Base-by-base conservation (phyloP, 2,888 invertebrate genomes). In the Tipula helvola region DNA sequence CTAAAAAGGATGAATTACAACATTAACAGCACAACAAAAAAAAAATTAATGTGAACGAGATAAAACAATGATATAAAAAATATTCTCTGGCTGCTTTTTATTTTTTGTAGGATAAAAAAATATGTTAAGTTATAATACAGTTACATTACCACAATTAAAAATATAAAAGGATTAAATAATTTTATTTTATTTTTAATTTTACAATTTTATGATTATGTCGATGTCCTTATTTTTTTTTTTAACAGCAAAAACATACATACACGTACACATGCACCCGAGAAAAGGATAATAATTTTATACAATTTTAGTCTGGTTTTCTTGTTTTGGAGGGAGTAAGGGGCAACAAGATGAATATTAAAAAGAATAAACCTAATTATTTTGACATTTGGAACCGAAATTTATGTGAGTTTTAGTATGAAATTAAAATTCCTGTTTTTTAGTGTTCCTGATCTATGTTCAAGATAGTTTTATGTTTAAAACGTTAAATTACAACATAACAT, bases 201-300 rank as follows among this genome's bases (percentile, higher is more conserved):
- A 71, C 71, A 71, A 71, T 71, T 71, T 71, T 71, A 71, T 71
- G 71, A 71, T 71, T 71, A 71, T 71, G 71, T 71, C 71, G 71
- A 71, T 71, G 71, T 71, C 71, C 71, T 71, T 71, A 71, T 71
- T 71, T 71, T 44, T 71, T 28, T 28, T 44, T 71, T 28, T 28
- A 71, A 71, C 71, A 71, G 3, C 71, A 28, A 12, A 71, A 71
- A 71, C 71, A 71, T 12, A 71, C 28, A 71, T 13, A 7, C 16
- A 5, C 3, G 3, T 7, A 39, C 3, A 39, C 52, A n/a, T 16
- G 3, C 52, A n/a, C 52, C 52, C 52, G 7, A 16, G 16, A 52
- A 39, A 71, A 71, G 28, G 71, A 71, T 71, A 71, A 71, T 71
- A 18, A 71, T 71, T 28, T 71, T 71, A 71, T 28, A 28, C 57